Base-by-base conservation (phyloP, 2,113 vertebrate species). In the Mixornis gularis region DNA sequence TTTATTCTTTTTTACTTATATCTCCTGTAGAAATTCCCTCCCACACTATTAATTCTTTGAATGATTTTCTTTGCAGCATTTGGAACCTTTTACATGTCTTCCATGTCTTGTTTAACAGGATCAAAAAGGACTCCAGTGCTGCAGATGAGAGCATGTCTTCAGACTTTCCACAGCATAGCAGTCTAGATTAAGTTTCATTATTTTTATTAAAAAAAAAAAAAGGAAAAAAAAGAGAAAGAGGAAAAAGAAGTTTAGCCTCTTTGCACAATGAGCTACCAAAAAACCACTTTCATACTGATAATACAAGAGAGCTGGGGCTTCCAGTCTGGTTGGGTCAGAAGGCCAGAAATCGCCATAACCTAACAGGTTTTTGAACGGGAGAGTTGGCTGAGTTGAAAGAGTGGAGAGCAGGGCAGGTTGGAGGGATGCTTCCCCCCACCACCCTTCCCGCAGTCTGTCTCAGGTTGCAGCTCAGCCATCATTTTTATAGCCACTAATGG, bases 401-500 rank as follows among this genome's bases (percentile, higher is more conserved):
- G 26, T 7, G 21, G 49, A 44, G 56, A 38, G 27, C 2, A 5
- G 34, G 46, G 71, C 44, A 72, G 49, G 29, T 58, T 85, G 46
- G 27, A 92, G 34, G 29, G 87, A 87, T 87, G 51, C 66, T 89
- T 82, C 4, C 38, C 17, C 25, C 53, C 13, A 30, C 43, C 3
- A 0, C 38, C 74, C 74, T 89, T 87, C 62, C 78, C 6, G 2
- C 73, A 85, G 29, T 30, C 62, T 62, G 66, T 79, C 81, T 95
- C 87, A 51, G 49, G 66, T 79, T 95, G 94, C 94, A 96, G 71
- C 74, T 94, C 94, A 92, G 17, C 53, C 81, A 91, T 87, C 92
- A 89, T 91, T 95, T 95, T 96, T 95, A 94, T 85, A 82, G 92
- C 68, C 84, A 79, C 93, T 87, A 96, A 95, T 91, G 66, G 74